Base-by-base conservation (phyloP, 2,888 invertebrate species). In the Vanessa cardui region DNA sequence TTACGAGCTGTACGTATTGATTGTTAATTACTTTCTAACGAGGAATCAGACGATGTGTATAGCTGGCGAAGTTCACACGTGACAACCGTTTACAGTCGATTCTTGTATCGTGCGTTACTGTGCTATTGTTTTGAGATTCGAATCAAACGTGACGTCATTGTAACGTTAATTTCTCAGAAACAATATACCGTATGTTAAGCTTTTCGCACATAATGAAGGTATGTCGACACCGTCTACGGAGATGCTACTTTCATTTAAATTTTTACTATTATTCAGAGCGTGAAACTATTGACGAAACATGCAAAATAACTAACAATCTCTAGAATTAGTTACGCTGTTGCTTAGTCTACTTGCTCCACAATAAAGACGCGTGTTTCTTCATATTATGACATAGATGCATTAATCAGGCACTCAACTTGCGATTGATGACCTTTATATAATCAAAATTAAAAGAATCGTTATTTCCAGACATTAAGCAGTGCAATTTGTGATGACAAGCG, bases 221-320 rank as follows among this genome's bases (percentile, higher is more conserved):
- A 74, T 77, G 76, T 75, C 76, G 74, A 77, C 74, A 77, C 46
- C 60, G 64, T 66, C 73, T 75, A 77, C 77, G 78, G 80, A 88
- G 87, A 87, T 85, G 85, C 83, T 84, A 90, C 91, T 92, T 90
- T 90, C 90, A 88, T 89, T 89, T 81, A 82, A 89, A 87, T 86
- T 81, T 76, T 78, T 75, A 70, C 77, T 72, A 79, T 77, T 85
- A 91, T 91, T 87, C 86, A 85, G 92, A 92, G 89, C 92, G 90
- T 92, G 89, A 89, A 92, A 88, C 86, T 81, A 86, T 90, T 91
- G 88, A 90, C 92, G 92, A 92, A 92, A 92, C 90, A 92, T 92
- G 92, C 90, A 92, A 92, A 92, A 92, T 90, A 90, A 90, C 84
- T 88, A 85, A 92, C 92, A 89, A 92, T 92, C 92, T 91, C 88